Conservation (phyloP, 1,140 invertebrate genomes). For the Chionoecetes opilio region DNA sequence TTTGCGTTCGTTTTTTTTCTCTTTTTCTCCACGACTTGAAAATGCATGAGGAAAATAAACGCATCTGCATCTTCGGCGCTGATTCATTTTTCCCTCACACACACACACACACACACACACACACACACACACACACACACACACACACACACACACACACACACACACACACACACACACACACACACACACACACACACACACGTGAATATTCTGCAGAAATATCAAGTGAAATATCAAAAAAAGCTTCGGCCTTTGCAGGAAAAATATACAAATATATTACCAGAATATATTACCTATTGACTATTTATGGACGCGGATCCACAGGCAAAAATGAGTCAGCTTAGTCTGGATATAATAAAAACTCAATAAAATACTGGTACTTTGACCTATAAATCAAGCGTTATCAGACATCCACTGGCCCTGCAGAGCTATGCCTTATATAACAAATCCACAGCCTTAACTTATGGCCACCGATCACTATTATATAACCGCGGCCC, state of each 20-base stretch:
- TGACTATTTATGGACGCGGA: neutral
- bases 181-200: no score
- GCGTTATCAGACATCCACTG: neutral
- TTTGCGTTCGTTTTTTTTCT: neutral
- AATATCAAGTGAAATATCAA: neutral
- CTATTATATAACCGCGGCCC: neutral
- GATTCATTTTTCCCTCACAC: neutral
- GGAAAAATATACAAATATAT: constrained; percentile 32
- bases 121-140: no score
- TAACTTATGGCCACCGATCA: neutral
- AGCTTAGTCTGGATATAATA: neutral
- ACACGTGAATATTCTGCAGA: constrained; percentile 1
- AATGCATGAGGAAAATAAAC: constrained; percentile 11
- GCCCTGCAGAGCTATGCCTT: neutral
- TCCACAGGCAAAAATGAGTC: constrained; percentile 16
- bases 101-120: no score
- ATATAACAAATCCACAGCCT: constrained; percentile 19
- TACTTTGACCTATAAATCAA: neutral
- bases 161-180: no score
- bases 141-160: no score
- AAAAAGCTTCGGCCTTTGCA: constrained; percentile 2
- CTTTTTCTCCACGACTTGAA: neutral
- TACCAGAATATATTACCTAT: no score
- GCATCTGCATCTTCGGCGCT: neutral
- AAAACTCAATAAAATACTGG: neutral